phyloP scores from a whole-genome alignment of 2,888 invertebrate genomes.

The Andrena flavipes region DNA sequence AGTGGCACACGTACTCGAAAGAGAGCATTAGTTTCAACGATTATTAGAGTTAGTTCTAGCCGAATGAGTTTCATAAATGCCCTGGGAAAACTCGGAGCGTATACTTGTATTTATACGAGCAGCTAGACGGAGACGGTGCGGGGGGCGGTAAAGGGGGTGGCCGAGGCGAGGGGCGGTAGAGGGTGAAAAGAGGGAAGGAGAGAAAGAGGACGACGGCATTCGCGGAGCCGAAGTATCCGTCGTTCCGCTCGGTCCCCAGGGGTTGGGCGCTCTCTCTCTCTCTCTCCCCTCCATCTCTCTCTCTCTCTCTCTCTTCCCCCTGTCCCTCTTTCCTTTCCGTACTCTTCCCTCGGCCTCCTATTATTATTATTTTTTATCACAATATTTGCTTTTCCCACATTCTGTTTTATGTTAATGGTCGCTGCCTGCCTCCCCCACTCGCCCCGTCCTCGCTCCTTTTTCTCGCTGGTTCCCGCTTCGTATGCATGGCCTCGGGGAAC shows the following conservation, averaged over 20 bases:
- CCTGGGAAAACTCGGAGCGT: constrained; percentile 75
- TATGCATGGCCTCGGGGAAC: constrained; percentile 81
- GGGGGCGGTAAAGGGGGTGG: background rate
- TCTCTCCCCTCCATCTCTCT: constrained; percentile 30
- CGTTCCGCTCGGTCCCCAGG: constrained; percentile 69
- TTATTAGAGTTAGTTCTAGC: constrained; percentile 84
- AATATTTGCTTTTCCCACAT: constrained; percentile 76
- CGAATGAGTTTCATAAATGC: constrained; percentile 84
- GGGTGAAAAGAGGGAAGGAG: constrained; percentile 20
- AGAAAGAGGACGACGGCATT: constrained; percentile 63
- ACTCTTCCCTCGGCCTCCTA: constrained; percentile 66
- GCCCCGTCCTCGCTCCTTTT: constrained; percentile 61
- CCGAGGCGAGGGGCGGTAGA: background rate
- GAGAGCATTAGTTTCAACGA: constrained; percentile 84
- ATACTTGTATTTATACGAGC: constrained; percentile 78
- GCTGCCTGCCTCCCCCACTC: constrained; percentile 64
- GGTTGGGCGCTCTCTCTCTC: constrained; percentile 67
- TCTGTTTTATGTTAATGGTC: constrained; percentile 81
- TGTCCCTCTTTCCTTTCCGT: constrained; percentile 37
- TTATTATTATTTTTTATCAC: constrained; percentile 75
- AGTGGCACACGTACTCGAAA: constrained; percentile 74
- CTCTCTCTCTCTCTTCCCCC: constrained; percentile 62
- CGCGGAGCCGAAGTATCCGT: constrained; percentile 71
- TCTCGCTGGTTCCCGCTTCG: constrained; percentile 73
- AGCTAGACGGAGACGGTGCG: constrained; percentile 30